Evolutionary conservation across 2,888 invertebrate genomes (phyloP).

Genomic region (Erebia epiphron): DNA sequence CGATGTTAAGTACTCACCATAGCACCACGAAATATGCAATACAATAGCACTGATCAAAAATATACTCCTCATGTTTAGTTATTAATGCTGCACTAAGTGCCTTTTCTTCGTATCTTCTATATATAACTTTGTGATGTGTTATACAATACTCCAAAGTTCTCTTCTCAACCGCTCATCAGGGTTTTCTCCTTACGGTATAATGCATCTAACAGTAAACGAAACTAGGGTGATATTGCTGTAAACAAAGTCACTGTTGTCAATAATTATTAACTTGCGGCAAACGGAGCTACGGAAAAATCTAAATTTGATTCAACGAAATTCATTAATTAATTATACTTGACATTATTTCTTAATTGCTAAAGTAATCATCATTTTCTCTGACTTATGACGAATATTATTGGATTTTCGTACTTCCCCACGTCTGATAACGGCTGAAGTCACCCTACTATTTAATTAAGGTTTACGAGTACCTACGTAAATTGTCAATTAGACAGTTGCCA

Average conservation of each 20-base stretch:
- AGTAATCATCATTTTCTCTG: slow-evolving; percentile 1
- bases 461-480: too few species aligned
- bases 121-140: slow-evolving; percentile 35
- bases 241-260: not conserved
- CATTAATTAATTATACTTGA: not conserved
- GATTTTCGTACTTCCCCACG: not conserved
- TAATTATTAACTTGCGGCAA: not conserved
- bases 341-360: slow-evolving; percentile 7
- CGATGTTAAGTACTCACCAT: not conserved
- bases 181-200: slow-evolving; percentile 29
- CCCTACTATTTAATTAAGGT: too few species aligned
- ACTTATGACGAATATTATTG: not conserved
- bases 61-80: slow-evolving; percentile 3
- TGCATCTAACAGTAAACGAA: slow-evolving; percentile 23
- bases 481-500: not conserved
- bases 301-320: slow-evolving; percentile 7
- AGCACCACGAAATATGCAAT: slow-evolving; percentile 5
- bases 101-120: slow-evolving; percentile 29
- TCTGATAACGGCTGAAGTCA: not conserved
- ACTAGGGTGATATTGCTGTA: slow-evolving; percentile 28
- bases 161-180: slow-evolving; percentile 40
- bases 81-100: not conserved
- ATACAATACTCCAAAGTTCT: slow-evolving; percentile 39
- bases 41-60: slow-evolving; percentile 10
- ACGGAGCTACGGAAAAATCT: not conserved